Conservation (phyloP, 1,140 invertebrate species). For the Platyura marginata region DNA sequence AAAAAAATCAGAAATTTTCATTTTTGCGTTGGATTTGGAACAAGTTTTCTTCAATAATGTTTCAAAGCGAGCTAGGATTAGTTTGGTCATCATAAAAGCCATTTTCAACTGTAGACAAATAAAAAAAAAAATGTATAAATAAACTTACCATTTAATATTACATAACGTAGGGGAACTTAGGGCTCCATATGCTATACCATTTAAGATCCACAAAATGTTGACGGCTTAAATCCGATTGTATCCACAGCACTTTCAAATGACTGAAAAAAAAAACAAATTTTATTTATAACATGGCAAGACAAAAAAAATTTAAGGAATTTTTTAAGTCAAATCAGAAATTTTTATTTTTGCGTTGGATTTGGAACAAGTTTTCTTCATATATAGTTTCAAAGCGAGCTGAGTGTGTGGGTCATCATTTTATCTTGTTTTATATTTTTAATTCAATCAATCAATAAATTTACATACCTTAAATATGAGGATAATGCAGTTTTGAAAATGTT, state of each 20-base stretch:
- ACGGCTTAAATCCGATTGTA: not conserved
- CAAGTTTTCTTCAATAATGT: conserved; percentile 4
- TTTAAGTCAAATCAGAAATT: not conserved
- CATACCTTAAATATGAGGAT: no score
- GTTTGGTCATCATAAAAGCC: conserved; percentile 4
- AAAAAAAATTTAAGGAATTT: not conserved
- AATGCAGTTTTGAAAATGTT: no score
- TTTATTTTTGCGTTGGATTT: conserved; percentile 5
- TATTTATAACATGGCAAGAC: not conserved
- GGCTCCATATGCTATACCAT: no score
- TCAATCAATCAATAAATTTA: no score
- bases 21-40: conserved; percentile 6
- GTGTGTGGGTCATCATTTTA: conserved; percentile 3
- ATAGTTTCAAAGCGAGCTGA: conserved; percentile 5
- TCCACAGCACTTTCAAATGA: not conserved
- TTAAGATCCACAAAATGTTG: no score
- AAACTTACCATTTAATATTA: no score
- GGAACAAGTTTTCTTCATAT: conserved; percentile 6
- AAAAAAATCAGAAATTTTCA: not conserved
- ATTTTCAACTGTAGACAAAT: no score
- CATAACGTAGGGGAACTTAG: no score
- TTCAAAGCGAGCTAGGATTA: conserved; percentile 6
- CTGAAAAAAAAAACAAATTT: not conserved
- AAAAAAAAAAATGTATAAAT: no score
- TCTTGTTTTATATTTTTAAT: no score